Evolutionary conservation across 2,113 vertebrate species (phyloP), one percentile per base, ranked within the genome.

Genomic region (Aleadryas rufinucha): DNA sequence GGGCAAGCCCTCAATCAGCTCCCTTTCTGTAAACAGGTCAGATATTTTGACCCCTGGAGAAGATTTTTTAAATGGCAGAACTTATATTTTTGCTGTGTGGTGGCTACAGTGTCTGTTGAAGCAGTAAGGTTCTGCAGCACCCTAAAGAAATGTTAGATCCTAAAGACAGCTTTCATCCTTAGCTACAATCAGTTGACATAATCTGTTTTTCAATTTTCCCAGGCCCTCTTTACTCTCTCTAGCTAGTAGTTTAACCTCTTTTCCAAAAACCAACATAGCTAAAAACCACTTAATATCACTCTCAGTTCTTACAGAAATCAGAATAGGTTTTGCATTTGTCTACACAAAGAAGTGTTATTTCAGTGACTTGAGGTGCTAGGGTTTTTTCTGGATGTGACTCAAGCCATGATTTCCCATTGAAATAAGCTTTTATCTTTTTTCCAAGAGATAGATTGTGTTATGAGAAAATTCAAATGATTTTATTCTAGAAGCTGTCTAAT

Each of bases 401-500:
- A 60, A 96, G 33, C 76, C 61, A 69, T 30, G 23, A 84, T 87
- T 95, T 95, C 35, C 70, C 42, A 37, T 13, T 71, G 74, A 95
- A 95, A 95, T 64, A 92, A 82, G 75, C 75, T 95, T 97, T 93
- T 91, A 93, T 90, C 57, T 37, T 87, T 92, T 86, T 45, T 90
- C 56, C 49, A 60, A 57, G 39, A 92, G 76, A 63, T 37, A 83
- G 89, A 81, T 9, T 14, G 8, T 70, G 49, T 80, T 95, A 85
- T 49, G 74, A 92, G 59, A 88, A 94, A 95, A 97, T 89, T 80
- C n/a, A 91, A 89, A 91, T 53, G 1, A 85, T 95, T 95, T 95
- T 94, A 94, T 96, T 84, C 90, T 92, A 82, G 77, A 77, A 17
- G 44, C 79, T 94, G 76, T 77, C 88, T 96, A 91, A 97, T 92